phyloP scores from a whole-genome alignment of 2,113 vertebrate species.

The Rhabdomys dilectus region DNA sequence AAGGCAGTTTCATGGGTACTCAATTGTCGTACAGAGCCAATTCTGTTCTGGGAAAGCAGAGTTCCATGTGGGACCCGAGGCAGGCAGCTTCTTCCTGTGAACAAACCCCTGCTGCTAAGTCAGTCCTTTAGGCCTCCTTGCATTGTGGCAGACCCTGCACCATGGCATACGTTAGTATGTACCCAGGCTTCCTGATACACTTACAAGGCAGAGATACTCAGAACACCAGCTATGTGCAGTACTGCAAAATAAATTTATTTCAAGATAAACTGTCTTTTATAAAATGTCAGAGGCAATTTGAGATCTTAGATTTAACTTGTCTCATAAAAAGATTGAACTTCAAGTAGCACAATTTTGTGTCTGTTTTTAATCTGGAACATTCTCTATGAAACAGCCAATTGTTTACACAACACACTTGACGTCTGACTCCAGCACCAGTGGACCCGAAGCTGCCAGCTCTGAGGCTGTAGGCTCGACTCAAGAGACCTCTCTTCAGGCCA shows the following conservation, averaged over 20 bases:
- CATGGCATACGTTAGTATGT: not conserved
- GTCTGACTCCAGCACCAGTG: slow-evolving; percentile 23
- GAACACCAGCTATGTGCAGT: slow-evolving; percentile 77
- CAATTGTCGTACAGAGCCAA: not conserved
- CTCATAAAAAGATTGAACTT: slow-evolving; percentile 77
- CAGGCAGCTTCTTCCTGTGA: not conserved
- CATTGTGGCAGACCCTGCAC: not conserved
- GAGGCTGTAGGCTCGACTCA: not conserved
- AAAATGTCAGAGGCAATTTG: slow-evolving; percentile 85
- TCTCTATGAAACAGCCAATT: slow-evolving; percentile 66
- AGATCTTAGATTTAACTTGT: slow-evolving; percentile 68
- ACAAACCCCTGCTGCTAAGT: not conserved
- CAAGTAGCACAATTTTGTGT: slow-evolving; percentile 81
- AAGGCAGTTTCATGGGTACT: not conserved
- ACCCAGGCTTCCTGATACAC: not conserved
- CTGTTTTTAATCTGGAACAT: slow-evolving; percentile 73
- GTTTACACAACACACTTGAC: slow-evolving; percentile 52
- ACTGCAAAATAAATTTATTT: slow-evolving; percentile 87
- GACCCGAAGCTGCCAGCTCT: not conserved
- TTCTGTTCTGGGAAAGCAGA: not conserved
- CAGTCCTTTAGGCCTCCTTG: not conserved
- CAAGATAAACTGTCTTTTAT: slow-evolving; percentile 82
- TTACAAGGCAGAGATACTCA: slow-evolving; percentile 75
- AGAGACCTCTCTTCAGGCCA: not conserved
- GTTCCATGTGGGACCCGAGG: accelerated